Percentiles rank a stretch among this genome's conserved stretches.
Evolutionary conservation across 2,888 invertebrate species (phyloP).

Genomic region (Euphydryas editha): DNA sequence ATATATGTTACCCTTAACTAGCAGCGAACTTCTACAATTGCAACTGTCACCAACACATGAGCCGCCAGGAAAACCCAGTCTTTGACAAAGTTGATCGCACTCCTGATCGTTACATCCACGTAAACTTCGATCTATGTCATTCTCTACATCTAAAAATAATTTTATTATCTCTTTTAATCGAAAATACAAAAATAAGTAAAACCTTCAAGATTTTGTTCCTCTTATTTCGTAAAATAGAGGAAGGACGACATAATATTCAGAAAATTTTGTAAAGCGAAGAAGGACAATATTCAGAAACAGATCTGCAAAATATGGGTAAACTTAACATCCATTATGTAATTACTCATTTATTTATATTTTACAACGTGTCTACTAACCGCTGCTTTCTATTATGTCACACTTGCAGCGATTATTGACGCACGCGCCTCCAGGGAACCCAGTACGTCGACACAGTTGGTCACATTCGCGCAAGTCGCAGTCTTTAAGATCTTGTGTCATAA

Average conservation of each 20-base stretch:
- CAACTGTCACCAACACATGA: constrained; percentile 42
- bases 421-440: constrained; percentile 50
- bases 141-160: background rate
- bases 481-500: background rate
- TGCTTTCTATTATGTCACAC: constrained; percentile 44
- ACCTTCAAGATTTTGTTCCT: too few relatives aligned
- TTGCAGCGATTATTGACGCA: constrained; percentile 45
- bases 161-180: too few relatives aligned
- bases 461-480: constrained; percentile 44
- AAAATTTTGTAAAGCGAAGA: too few relatives aligned
- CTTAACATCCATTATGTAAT: too few relatives aligned
- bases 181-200: too few relatives aligned
- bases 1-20: constrained; percentile 3
- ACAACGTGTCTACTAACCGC: background rate
- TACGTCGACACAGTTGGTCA: constrained; percentile 51
- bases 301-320: too few relatives aligned
- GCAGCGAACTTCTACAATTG: constrained; percentile 48
- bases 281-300: too few relatives aligned
- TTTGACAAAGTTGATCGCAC: constrained; percentile 54
- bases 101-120: constrained; percentile 35
- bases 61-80: constrained; percentile 51
- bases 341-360: background rate
- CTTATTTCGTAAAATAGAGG: too few relatives aligned
- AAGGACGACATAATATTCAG: too few relatives aligned
- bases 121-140: background rate